A percentile compares a stretch with the other conserved stretches of the same genome.
phyloP scores from a whole-genome alignment of 2,113 vertebrate genomes.

The Nycticebus coucang region DNA sequence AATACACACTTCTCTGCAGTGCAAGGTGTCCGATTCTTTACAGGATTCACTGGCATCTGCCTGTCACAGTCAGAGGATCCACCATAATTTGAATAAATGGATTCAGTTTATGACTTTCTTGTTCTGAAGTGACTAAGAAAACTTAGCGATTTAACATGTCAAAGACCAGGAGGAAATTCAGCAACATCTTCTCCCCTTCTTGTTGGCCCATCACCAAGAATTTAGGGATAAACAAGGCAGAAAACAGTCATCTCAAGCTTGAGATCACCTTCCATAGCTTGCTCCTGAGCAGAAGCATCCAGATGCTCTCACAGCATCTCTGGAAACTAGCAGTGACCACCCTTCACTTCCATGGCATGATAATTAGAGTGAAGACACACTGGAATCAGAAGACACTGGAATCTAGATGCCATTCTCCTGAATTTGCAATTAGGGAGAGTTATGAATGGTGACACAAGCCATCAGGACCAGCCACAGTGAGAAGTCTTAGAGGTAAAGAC shows the following conservation, averaged over 20 bases:
- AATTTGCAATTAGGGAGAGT: background rate
- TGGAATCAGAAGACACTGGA: background rate
- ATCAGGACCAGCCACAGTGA: background rate
- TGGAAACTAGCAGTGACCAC: background rate
- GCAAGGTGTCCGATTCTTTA: too few species aligned
- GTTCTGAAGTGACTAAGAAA: background rate
- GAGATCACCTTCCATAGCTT: background rate
- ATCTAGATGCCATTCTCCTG: background rate
- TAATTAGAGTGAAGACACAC: background rate
- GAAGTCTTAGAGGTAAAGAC: background rate
- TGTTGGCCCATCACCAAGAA: background rate
- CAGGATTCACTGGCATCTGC: background rate
- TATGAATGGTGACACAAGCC: conserved; percentile 11
- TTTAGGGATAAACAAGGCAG: background rate
- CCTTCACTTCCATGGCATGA: background rate
- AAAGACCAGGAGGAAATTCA: background rate
- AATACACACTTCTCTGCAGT: background rate
- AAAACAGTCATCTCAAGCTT: background rate
- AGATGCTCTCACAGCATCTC: background rate
- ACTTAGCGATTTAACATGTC: background rate
- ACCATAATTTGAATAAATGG: background rate
- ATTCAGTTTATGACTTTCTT: background rate
- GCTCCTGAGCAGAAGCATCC: background rate
- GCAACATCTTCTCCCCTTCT: background rate
- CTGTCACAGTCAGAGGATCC: fast-evolving